phyloP scores from a whole-genome alignment of 2,888 invertebrate species.

The Drosophila phalerata region DNA sequence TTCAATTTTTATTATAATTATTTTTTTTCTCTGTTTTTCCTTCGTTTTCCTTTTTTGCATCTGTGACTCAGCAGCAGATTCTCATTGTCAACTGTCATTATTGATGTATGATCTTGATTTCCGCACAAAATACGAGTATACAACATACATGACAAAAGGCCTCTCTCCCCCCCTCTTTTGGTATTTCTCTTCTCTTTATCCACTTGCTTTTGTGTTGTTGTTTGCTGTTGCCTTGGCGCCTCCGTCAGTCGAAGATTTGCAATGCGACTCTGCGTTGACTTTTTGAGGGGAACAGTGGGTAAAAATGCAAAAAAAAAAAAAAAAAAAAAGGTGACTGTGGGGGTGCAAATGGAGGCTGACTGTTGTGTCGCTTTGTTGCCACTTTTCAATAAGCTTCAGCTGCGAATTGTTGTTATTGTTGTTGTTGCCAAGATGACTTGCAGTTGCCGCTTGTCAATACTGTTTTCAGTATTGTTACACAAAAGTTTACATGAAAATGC shows the following conservation, averaged over 20 bases:
- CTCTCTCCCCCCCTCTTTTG: not conserved
- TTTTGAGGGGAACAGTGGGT: not conserved
- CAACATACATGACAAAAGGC: constrained; percentile 64
- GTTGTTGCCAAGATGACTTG: constrained; percentile 51
- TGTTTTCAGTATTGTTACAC: constrained; percentile 28
- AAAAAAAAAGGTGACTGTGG: not conserved
- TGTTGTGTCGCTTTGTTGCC: constrained; percentile 62
- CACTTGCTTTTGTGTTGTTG: constrained; percentile 36
- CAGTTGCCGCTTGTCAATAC: constrained; percentile 14
- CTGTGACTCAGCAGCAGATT: constrained; percentile 53
- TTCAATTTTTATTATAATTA: constrained; percentile 30
- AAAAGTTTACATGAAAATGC: constrained; percentile 58
- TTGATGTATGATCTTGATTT: constrained; percentile 81
- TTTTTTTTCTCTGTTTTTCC: not conserved
- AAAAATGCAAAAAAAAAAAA: too few species aligned
- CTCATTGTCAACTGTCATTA: constrained; percentile 75
- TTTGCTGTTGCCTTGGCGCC: constrained; percentile 62
- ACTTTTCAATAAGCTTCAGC: constrained; percentile 59
- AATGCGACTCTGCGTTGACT: constrained; percentile 34
- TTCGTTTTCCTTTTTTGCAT: constrained; percentile 52
- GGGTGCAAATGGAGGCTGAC: constrained; percentile 14
- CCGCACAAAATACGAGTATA: constrained; percentile 43
- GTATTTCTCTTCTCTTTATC: not conserved
- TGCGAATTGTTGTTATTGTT: constrained; percentile 48
- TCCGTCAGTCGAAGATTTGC: constrained; percentile 46